These are phyloP conservation scores for Heloderma charlesbogerti DNA, from an alignment of 2,113 vertebrate genomes.

Conservation along the genomic window DNA sequence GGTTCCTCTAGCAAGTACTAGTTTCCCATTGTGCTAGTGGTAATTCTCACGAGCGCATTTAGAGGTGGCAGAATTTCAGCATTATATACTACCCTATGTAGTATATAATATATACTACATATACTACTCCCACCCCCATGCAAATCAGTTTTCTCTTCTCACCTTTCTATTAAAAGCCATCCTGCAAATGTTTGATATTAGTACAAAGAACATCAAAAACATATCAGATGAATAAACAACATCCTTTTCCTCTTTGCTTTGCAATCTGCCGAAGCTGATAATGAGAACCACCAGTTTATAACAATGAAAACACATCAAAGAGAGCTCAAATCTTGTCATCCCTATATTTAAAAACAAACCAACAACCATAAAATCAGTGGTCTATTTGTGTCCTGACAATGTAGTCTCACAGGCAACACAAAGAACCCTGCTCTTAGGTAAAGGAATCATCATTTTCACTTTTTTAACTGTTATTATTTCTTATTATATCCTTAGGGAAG, in stretches of 20 bases:
- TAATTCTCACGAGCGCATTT: too few relatives aligned
- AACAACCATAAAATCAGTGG: background rate
- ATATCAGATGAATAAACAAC: background rate
- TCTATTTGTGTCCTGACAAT: background rate
- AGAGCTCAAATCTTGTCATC: constrained; percentile 27
- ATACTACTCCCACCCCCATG: background rate
- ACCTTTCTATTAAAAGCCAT: background rate
- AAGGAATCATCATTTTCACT: constrained; percentile 9
- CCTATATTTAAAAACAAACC: background rate
- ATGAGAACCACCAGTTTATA: constrained; percentile 36
- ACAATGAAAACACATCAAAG: constrained; percentile 30
- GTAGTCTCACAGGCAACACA: background rate
- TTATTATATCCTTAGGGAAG: background rate
- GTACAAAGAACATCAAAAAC: background rate
- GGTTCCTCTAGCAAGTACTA: too few relatives aligned
- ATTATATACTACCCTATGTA: too few relatives aligned
- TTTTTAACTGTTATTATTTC: background rate
- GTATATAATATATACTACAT: too few relatives aligned
- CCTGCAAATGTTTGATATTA: constrained; percentile 12
- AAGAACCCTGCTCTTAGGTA: background rate
- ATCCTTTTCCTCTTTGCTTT: background rate
- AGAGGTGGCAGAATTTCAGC: too few relatives aligned
- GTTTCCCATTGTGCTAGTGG: too few relatives aligned
- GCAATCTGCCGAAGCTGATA: constrained; percentile 10
- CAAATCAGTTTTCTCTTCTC: background rate